Percentiles rank a stretch among this genome's conserved stretches.
Conservation (phyloP, 2,797 vertebrate species). For the Pangasius djambal region DNA sequence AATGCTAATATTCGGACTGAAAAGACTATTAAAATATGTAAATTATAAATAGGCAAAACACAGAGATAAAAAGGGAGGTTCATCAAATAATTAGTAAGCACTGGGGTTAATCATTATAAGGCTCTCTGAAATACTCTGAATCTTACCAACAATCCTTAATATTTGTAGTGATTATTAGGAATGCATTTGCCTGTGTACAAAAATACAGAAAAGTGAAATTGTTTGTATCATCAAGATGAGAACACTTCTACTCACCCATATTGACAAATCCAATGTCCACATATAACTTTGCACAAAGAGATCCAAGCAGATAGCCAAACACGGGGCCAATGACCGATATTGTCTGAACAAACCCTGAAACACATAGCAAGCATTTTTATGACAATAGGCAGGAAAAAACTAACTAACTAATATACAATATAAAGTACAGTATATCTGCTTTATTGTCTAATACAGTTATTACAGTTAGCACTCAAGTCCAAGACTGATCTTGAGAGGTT, state of each 20-base stretch:
- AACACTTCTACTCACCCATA: slow-evolving; percentile 79
- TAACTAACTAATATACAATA: not conserved
- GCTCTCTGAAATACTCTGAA: not conserved
- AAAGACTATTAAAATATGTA: not conserved
- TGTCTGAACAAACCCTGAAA: slow-evolving; percentile 90
- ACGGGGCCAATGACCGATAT: slow-evolving; percentile 92
- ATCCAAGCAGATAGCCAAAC: slow-evolving; percentile 93
- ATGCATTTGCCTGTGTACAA: not conserved
- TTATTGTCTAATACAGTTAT: not conserved
- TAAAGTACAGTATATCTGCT: not conserved
- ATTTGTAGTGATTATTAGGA: not conserved
- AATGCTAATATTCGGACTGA: not conserved
- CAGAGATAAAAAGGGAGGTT: not conserved
- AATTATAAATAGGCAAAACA: not conserved
- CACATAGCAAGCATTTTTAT: slow-evolving; percentile 43
- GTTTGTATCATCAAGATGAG: not conserved
- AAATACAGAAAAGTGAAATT: not conserved
- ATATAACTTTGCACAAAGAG: slow-evolving; percentile 92
- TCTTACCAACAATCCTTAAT: not conserved
- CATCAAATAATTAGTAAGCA: not conserved
- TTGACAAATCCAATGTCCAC: slow-evolving; percentile 92
- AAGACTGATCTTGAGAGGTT: not conserved
- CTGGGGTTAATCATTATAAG: not conserved
- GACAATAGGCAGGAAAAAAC: not conserved
- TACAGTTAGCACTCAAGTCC: not conserved